A percentile compares a stretch with the other conserved stretches of the same genome.
phyloP scores from a whole-genome alignment of 2,888 invertebrate species.

The Leucoma salicis region DNA sequence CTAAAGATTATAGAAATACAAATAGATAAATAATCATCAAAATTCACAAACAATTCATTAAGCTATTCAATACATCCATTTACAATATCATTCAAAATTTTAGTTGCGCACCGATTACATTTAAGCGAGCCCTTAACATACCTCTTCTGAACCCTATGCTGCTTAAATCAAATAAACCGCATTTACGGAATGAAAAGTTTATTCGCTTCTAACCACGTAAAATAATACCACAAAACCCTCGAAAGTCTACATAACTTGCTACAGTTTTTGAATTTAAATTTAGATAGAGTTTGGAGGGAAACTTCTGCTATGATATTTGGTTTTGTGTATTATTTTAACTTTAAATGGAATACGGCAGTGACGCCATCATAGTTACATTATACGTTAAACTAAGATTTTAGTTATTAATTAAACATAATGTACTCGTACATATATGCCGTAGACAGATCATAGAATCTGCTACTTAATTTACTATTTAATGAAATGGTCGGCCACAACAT shows the following conservation, averaged over 20 bases:
- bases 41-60: neutral
- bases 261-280: conserved; percentile 51
- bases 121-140: conserved; percentile 31
- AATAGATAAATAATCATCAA: neutral
- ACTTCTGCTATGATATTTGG: conserved; percentile 37
- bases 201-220: conserved; percentile 49
- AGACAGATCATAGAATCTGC: too few relatives aligned
- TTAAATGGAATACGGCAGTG: neutral
- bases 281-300: conserved; percentile 37
- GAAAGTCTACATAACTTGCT: conserved; percentile 47
- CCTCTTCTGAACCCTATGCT: conserved; percentile 31
- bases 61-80: conserved; percentile 3
- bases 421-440: too few relatives aligned
- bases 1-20: neutral
- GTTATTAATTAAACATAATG: too few relatives aligned
- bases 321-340: conserved; percentile 17
- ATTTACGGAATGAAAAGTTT: conserved; percentile 54
- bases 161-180: conserved; percentile 55
- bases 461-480: too few relatives aligned
- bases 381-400: too few relatives aligned
- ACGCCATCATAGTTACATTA: too few relatives aligned
- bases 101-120: conserved; percentile 44
- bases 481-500: too few relatives aligned
- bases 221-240: conserved; percentile 52
- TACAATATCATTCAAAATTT: conserved; percentile 38